Evolutionary conservation across 2,113 vertebrate genomes (phyloP).

Genomic region (Gymnorhina tibicen): DNA sequence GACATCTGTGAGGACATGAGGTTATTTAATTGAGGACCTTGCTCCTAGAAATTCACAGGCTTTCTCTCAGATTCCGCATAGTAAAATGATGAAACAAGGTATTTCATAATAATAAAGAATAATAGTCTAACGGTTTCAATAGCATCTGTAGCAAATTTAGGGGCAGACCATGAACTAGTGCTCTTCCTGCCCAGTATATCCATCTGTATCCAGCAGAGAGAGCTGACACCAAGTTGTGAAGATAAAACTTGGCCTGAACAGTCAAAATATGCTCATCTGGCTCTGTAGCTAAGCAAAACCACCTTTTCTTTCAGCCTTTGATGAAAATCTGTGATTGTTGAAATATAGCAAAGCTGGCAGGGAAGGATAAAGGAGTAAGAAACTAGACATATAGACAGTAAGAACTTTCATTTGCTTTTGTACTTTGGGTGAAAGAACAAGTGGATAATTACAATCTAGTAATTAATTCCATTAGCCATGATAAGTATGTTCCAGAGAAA

Average conservation of each 20-base stretch:
- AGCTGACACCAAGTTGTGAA: neutral
- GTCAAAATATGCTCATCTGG: neutral
- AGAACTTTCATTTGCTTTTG: neutral
- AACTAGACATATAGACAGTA: neutral
- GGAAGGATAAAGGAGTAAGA: neutral
- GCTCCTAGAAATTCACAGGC: neutral
- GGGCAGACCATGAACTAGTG: neutral
- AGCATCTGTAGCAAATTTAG: neutral
- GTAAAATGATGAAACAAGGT: neutral
- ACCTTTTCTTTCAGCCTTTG: neutral
- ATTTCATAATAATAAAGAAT: neutral
- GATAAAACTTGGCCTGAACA: neutral
- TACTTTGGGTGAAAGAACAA: neutral
- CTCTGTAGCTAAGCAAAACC: neutral
- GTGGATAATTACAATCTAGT: neutral
- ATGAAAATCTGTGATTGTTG: neutral
- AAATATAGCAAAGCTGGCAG: neutral
- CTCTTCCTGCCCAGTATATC: neutral
- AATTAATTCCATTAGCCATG: neutral
- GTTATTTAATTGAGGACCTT: neutral
- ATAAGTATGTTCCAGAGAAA: neutral
- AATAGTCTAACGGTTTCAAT: neutral
- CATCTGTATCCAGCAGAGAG: neutral
- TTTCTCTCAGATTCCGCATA: neutral
- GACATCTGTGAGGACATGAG: neutral